phyloP scores from a whole-genome alignment of 2,797 vertebrate species.

The Cyprinodon diabolis region DNA sequence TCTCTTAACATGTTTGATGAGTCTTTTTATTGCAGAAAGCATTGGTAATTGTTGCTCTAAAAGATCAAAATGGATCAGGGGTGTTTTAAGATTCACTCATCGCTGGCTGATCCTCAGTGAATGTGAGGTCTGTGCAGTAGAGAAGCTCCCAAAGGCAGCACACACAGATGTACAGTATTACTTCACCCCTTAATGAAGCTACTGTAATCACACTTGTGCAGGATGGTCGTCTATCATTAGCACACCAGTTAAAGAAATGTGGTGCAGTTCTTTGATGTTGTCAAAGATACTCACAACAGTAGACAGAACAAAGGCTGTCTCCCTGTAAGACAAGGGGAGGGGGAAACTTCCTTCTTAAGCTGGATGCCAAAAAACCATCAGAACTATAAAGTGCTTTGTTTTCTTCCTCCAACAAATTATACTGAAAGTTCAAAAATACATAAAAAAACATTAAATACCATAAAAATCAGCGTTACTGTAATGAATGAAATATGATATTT shows the following conservation, averaged over 20 bases:
- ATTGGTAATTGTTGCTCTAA: conserved; percentile 38
- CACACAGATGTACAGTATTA: conserved; percentile 33
- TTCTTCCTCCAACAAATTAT: conserved; percentile 64
- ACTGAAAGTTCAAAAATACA: not conserved
- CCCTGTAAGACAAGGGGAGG: conserved; percentile 72
- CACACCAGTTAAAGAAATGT: conserved; percentile 55
- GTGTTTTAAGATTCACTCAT: conserved; percentile 60
- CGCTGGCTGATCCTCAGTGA: conserved; percentile 63
- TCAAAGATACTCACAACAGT: conserved; percentile 76
- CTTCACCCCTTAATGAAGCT: conserved; percentile 65
- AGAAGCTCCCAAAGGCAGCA: conserved; percentile 56
- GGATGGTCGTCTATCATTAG: conserved; percentile 78
- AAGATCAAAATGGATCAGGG: conserved; percentile 64
- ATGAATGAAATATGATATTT: not conserved
- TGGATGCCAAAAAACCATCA: conserved; percentile 73
- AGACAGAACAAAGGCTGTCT: conserved; percentile 78
- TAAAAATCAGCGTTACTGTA: conserved; percentile 4
- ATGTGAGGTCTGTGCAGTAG: conserved; percentile 44
- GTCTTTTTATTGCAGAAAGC: conserved; percentile 44
- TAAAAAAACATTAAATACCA: not conserved
- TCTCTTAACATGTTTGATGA: conserved; percentile 42
- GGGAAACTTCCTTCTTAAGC: conserved; percentile 65
- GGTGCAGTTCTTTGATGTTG: conserved; percentile 78
- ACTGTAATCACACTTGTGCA: conserved; percentile 71
- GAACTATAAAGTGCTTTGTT: conserved; percentile 72